These are phyloP conservation scores for Bradypodion pumilum DNA, from an alignment of 2,797 vertebrate species.

Conservation along the genomic window DNA sequence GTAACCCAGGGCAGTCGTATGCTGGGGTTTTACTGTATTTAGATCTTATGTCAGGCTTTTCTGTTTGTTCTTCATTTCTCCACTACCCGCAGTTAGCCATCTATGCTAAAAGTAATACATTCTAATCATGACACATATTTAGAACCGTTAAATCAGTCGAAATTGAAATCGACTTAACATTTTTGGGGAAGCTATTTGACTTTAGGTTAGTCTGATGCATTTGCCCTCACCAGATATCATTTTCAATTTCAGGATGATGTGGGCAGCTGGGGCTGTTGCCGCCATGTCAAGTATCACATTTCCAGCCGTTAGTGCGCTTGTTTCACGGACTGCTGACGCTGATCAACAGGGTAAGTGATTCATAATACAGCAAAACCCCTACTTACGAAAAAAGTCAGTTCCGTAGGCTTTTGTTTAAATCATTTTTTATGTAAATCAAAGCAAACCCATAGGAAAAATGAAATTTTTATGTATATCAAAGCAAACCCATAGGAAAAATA, in stretches of 20 bases:
- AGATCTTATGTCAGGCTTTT: neutral
- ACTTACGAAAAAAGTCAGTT: no score
- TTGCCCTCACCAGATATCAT: neutral
- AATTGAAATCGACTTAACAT: neutral
- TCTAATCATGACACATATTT: neutral
- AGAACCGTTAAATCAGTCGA: neutral
- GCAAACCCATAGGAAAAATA: no score
- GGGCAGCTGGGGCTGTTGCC: conserved; percentile 86
- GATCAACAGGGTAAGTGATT: conserved; percentile 84
- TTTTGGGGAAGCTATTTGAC: neutral
- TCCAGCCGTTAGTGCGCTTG: conserved; percentile 85
- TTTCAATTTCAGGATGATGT: conserved; percentile 85
- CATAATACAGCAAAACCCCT: no score
- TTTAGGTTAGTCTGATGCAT: neutral
- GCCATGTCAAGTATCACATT: conserved; percentile 92
- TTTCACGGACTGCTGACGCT: conserved; percentile 87
- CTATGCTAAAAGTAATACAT: neutral
- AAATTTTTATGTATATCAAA: no score
- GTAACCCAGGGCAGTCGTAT: no score
- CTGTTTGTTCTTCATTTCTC: neutral
- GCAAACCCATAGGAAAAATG: no score
- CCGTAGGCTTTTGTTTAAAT: no score
- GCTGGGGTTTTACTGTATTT: no score
- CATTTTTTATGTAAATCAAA: no score
- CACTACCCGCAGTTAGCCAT: neutral